Conservation (phyloP, 2,113 vertebrate genomes). For the Trinectes maculatus region DNA sequence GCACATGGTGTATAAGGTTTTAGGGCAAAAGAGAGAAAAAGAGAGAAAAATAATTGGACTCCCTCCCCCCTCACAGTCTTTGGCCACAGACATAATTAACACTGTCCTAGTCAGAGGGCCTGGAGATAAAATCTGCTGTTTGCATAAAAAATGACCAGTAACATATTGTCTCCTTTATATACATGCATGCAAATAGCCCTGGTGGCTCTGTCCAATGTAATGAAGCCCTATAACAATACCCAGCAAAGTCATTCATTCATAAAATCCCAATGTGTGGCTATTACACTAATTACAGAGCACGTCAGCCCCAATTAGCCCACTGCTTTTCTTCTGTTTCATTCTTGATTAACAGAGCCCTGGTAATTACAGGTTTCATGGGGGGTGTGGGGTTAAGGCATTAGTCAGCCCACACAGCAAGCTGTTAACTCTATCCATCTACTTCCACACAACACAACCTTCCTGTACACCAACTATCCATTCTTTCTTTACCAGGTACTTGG, state of each 20-base stretch:
- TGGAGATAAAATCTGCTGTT: slow-evolving; percentile 84
- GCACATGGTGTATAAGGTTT: slow-evolving; percentile 74
- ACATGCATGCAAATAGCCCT: slow-evolving; percentile 73
- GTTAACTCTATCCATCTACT: slow-evolving; percentile 67
- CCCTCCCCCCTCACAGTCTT: slow-evolving; percentile 59
- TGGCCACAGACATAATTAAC: slow-evolving; percentile 82
- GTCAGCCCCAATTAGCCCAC: slow-evolving; percentile 85
- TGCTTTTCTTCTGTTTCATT: slow-evolving; percentile 81
- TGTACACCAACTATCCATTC: slow-evolving; percentile 24
- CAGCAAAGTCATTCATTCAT: slow-evolving; percentile 90
- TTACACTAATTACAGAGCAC: slow-evolving; percentile 89
- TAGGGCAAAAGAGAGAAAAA: slow-evolving; percentile 72
- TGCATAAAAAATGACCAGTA: slow-evolving; percentile 78
- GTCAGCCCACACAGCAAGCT: slow-evolving; percentile 73
- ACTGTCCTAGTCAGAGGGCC: slow-evolving; percentile 75
- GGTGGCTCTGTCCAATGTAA: slow-evolving; percentile 82
- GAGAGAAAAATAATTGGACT: slow-evolving; percentile 82
- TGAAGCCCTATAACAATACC: slow-evolving; percentile 82
- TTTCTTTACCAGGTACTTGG: slow-evolving; percentile 9
- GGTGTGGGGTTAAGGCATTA: slow-evolving; percentile 67
- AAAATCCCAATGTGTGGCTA: slow-evolving; percentile 89
- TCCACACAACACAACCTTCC: slow-evolving; percentile 24
- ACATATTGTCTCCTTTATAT: slow-evolving; percentile 82
- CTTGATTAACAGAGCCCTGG: slow-evolving; percentile 84
- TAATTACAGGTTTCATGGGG: slow-evolving; percentile 81